phyloP scores from a whole-genome alignment of 2,113 vertebrate genomes.

The Anser brachyrhynchus region DNA sequence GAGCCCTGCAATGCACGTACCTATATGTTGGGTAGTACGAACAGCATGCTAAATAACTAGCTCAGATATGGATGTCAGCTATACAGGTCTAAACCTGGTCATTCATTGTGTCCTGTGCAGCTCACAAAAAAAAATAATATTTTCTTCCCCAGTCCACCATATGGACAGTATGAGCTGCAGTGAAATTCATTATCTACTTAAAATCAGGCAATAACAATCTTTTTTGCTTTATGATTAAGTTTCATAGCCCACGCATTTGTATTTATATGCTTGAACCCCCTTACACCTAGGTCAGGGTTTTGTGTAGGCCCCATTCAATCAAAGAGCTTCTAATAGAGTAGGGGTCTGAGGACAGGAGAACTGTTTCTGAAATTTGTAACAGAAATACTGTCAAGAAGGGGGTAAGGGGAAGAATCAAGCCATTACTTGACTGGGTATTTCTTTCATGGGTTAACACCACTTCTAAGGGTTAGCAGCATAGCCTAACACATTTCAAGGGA shows the following conservation, averaged over 20 bases:
- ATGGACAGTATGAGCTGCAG: background rate
- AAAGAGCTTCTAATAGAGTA: background rate
- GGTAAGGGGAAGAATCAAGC: background rate
- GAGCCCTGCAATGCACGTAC: background rate
- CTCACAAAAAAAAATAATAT: background rate
- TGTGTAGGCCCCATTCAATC: background rate
- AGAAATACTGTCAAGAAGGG: background rate
- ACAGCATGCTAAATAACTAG: background rate
- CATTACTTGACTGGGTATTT: background rate
- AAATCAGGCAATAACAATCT: background rate
- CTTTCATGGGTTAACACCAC: background rate
- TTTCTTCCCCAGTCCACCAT: background rate
- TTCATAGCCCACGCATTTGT: background rate
- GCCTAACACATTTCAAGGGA: background rate
- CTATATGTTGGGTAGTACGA: background rate
- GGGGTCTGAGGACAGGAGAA: background rate
- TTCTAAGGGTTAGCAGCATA: background rate
- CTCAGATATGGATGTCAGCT: background rate
- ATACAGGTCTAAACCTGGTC: accelerated
- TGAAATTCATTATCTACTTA: background rate
- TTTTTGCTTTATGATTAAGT: background rate
- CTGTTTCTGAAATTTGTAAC: background rate
- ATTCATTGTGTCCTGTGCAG: background rate
- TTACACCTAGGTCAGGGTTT: background rate
- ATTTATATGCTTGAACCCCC: background rate